phyloP scores from a whole-genome alignment of 2,888 invertebrate species.

The Theretra japonica region DNA sequence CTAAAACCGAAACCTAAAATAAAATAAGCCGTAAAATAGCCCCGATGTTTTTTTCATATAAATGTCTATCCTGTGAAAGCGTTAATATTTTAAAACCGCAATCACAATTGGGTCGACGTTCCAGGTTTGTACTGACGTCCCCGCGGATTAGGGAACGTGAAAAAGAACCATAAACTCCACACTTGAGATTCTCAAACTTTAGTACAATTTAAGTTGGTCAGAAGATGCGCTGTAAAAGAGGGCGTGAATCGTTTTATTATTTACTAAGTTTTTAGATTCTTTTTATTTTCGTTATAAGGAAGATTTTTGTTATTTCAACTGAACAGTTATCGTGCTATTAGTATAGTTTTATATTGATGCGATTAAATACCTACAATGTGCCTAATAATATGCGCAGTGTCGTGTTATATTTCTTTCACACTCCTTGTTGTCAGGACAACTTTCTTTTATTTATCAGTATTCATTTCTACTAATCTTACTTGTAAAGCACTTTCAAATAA shows the following conservation, averaged over 20 bases:
- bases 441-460: too few species aligned
- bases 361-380: too few species aligned
- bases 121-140: slow-evolving; percentile 12
- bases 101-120: slow-evolving; percentile 16
- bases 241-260: background rate
- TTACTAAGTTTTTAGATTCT: background rate
- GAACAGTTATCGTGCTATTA: too few species aligned
- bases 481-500: background rate
- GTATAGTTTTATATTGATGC: too few species aligned
- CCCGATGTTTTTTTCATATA: background rate
- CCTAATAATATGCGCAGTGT: too few species aligned
- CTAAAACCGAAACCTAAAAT: background rate
- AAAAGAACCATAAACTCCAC: slow-evolving; percentile 16
- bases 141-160: slow-evolving; percentile 19
- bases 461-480: too few species aligned
- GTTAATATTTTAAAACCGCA: slow-evolving; percentile 15
- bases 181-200: slow-evolving; percentile 2
- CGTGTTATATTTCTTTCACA: too few species aligned
- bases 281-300: too few species aligned
- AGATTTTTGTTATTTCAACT: too few species aligned
- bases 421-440: too few species aligned
- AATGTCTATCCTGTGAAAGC: background rate
- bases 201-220: background rate
- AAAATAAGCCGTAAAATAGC: background rate
- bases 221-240: background rate